These are phyloP conservation scores for Sebastes diaconus DNA, from an alignment of 2,797 vertebrate species.

Conservation along the genomic window DNA sequence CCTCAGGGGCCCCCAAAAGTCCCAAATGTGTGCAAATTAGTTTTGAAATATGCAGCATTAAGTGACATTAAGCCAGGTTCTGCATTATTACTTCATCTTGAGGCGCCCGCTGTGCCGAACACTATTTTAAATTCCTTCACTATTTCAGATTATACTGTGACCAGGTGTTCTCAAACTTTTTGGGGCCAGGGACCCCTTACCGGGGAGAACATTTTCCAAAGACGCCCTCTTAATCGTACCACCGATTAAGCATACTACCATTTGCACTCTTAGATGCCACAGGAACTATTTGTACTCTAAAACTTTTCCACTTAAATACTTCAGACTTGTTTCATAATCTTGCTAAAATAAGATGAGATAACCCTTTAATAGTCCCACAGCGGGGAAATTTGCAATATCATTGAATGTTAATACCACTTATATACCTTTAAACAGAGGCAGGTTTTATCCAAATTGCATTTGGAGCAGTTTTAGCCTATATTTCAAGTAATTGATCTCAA, in stretches of 20 bases:
- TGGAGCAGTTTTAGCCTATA: neutral
- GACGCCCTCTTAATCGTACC: too few relatives aligned
- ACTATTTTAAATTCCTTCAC: too few relatives aligned
- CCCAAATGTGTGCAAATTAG: neutral
- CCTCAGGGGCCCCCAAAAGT: neutral
- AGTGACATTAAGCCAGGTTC: too few relatives aligned
- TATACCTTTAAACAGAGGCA: neutral
- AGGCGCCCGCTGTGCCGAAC: too few relatives aligned
- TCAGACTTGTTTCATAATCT: neutral
- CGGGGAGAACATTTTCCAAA: too few relatives aligned
- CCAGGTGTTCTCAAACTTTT: neutral
- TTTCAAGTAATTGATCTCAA: neutral
- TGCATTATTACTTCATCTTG: too few relatives aligned
- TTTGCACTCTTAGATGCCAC: neutral
- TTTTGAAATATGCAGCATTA: too few relatives aligned
- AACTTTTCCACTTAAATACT: neutral
- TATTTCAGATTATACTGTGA: too few relatives aligned
- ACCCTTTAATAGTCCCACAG: neutral
- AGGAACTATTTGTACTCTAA: neutral
- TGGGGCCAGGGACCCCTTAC: too few relatives aligned
- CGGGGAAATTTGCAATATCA: accelerated
- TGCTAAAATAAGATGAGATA: neutral
- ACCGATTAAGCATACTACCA: neutral
- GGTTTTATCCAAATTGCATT: neutral
- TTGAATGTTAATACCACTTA: neutral